Base-by-base conservation (phyloP, 2,797 vertebrate genomes). In the Enteromius fasciolatus region DNA sequence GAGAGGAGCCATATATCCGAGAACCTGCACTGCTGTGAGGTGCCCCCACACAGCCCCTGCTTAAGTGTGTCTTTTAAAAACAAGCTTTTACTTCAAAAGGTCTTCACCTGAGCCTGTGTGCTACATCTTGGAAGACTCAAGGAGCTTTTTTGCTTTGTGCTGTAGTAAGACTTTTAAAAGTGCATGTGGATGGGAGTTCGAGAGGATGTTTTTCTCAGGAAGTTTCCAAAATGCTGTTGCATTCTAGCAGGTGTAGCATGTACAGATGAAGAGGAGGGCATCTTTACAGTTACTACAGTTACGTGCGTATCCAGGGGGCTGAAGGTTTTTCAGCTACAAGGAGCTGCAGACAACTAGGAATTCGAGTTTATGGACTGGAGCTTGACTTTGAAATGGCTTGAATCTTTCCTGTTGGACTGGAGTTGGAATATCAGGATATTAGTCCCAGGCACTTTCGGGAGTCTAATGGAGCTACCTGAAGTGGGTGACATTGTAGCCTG, bases 181-280 rank as follows among this genome's bases (percentile, higher is more conserved):
- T 52, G 66, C 82, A 59, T 4, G 44, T 64, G 54, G 39, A 70
- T 11, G 70, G 46, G 68, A 44, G 54, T 41, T 91, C 91, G 91
- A 93, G 90, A 85, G 88, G 93, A 87, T 90, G 89, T 85, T 87
- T 87, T 92, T 90, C 89, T 89, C 90, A 90, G 91, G 91, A 90
- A 95, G 92, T 92, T 90, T 91, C 90, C 91, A 88, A 44, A 86
- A 86, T 83, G 88, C 80, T 4, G 81, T 85, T 82, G 64, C 50
- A 54, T 46, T 77, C 80, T 50, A 31, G 67, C 57, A 69, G 90
- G 91, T 94, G 88, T 92, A 93, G 86, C 83, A 89, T 93, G 94
- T 91, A 95, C 96, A 95, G 95, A 98, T 97, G 96, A 97, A 91
- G 92, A 94, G 92, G 93, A 92, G 91, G 90, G 87, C 91, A 94